Percentiles rank a stretch among this genome's conserved stretches.
Conservation (phyloP, 2,888 invertebrate species). For the Thelaira solivaga region DNA sequence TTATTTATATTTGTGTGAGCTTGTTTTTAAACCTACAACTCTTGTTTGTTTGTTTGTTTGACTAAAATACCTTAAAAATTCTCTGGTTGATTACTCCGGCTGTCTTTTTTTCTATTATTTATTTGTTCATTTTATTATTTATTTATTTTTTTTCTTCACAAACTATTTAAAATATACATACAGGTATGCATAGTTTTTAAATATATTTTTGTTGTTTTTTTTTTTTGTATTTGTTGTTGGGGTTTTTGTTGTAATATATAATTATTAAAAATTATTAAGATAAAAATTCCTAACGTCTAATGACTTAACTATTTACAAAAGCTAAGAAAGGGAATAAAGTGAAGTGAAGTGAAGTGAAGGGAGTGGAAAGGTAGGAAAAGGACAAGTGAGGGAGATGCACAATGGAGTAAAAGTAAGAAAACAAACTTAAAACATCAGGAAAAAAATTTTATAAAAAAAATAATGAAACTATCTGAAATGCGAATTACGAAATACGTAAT, state of each 20-base stretch:
- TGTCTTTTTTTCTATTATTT: no score
- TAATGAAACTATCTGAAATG: not conserved
- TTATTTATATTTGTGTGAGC: conserved; percentile 21
- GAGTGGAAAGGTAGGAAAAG: not conserved
- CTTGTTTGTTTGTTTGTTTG: conserved; percentile 34
- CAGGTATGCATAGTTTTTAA: no score
- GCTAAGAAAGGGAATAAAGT: conserved; percentile 1
- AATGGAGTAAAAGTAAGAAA: conserved; percentile 35
- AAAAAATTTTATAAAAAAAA: conserved; percentile 22
- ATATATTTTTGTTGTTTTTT: conserved; percentile 21
- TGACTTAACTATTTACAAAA: conserved; percentile 77
- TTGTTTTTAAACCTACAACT: conserved; percentile 49
- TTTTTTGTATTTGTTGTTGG: no score
- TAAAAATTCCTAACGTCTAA: conserved; percentile 71
- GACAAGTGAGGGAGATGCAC: no score
- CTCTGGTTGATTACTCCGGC: conserved; percentile 24
- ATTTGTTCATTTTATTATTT: conserved; percentile 30
- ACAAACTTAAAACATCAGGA: not conserved
- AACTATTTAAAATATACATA: no score
- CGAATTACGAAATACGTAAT: not conserved
- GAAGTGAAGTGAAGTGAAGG: not conserved
- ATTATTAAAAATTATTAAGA: conserved; percentile 71
- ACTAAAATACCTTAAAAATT: conserved; percentile 52
- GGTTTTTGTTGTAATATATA: conserved; percentile 63
- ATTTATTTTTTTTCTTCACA: conserved; percentile 32